These are phyloP conservation scores for Drosophila bocqueti DNA, from an alignment of 1,140 invertebrate genomes.

Conservation along the genomic window DNA sequence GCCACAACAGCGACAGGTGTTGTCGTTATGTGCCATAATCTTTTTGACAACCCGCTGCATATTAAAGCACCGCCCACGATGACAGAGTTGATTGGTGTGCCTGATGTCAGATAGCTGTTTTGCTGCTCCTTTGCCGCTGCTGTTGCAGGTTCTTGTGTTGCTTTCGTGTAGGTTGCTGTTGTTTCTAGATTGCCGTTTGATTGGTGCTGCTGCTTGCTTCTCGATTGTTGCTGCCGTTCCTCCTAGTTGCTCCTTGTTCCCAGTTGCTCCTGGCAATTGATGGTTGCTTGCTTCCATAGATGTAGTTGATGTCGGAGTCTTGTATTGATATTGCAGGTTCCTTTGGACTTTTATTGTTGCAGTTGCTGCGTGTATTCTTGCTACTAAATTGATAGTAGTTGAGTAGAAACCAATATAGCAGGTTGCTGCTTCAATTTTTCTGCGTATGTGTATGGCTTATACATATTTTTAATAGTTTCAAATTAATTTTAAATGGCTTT, in stretches of 20 bases:
- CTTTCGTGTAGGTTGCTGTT: slow-evolving; percentile 2
- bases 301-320: neutral
- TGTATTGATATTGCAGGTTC: neutral
- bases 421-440: neutral
- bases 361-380: neutral
- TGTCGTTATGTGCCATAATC: slow-evolving; percentile 57
- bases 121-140: slow-evolving; percentile 24
- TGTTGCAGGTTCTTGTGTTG: slow-evolving; percentile 15
- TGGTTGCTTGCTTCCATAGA: neutral
- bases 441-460: neutral
- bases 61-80: slow-evolving; percentile 57
- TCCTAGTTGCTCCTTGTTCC: neutral
- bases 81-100: slow-evolving; percentile 54
- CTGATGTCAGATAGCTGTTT: slow-evolving; percentile 47
- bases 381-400: neutral
- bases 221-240: neutral
- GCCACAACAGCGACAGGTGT: slow-evolving; percentile 65
- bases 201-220: neutral
- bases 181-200: slow-evolving; percentile 5
- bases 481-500: neutral
- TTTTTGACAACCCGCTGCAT: slow-evolving; percentile 54
- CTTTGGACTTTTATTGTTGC: neutral
- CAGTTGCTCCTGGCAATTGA: neutral
- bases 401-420: neutral
- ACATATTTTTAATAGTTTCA: neutral